Evolutionary conservation across 2,888 invertebrate species (phyloP).

Genomic region (Lochmaea capreae): DNA sequence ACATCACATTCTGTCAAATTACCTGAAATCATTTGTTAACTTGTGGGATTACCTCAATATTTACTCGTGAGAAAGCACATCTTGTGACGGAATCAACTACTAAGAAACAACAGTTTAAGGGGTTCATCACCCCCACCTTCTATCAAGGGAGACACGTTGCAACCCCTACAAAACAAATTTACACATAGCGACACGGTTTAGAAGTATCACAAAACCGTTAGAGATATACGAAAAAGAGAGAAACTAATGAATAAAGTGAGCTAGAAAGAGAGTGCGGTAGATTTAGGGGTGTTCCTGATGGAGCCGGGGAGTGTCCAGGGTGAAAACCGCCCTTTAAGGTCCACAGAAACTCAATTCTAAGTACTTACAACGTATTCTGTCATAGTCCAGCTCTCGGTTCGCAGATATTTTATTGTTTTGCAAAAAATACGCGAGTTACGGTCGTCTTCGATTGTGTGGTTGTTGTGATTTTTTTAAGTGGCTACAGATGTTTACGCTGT

Average conservation of each 20-base stretch:
- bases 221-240: slow-evolving; percentile 53
- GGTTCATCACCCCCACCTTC: slow-evolving; percentile 37
- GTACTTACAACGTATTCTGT: slow-evolving; percentile 56
- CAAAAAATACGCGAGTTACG: slow-evolving; percentile 38
- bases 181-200: slow-evolving; percentile 47
- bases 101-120: slow-evolving; percentile 53
- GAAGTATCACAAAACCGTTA: slow-evolving; percentile 53
- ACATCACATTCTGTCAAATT: slow-evolving; percentile 38
- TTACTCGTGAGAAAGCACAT: slow-evolving; percentile 47
- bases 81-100: slow-evolving; percentile 51
- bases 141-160: slow-evolving; percentile 28
- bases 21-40: slow-evolving; percentile 53
- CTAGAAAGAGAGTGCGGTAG: slow-evolving; percentile 53
- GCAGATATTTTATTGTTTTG: slow-evolving; percentile 51
- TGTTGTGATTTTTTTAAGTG: slow-evolving; percentile 15
- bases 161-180: slow-evolving; percentile 30
- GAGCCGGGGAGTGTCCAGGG: slow-evolving; percentile 63
- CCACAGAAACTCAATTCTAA: slow-evolving; percentile 53
- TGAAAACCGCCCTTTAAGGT: slow-evolving; percentile 60
- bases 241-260: slow-evolving; percentile 38
- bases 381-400: slow-evolving; percentile 54
- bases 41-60: slow-evolving; percentile 51
- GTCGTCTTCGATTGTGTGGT: slow-evolving; percentile 12
- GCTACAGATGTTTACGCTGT: slow-evolving; percentile 13
- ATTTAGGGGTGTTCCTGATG: slow-evolving; percentile 62